Base-by-base conservation (phyloP, 2,888 invertebrate species). In the Spisula subtruncata region DNA sequence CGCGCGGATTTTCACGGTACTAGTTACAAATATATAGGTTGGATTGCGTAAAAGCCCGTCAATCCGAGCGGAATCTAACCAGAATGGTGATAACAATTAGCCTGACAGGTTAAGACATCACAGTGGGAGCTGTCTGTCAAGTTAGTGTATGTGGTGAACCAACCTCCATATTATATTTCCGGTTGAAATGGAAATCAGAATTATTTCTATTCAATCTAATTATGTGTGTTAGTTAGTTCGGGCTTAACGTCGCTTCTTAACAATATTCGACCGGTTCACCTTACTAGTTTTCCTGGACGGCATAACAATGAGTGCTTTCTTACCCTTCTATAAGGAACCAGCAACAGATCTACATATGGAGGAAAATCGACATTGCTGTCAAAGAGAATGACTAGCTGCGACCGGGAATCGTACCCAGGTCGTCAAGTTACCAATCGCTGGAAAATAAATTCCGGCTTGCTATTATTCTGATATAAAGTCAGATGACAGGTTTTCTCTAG, bases 91-190 rank as follows among this genome's bases (percentile, higher is more conserved):
- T 54, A 56, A 41, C 82, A 81, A 88, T 88, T 88, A 85, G 88
- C 81, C 85, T 41, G 88, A 75, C 75, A 85, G 82, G 88, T 85
- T 88, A 85, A 88, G 85, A 66, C 75, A 41, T 51, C 85, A 20
- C 88, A 85, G 88, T 81, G 29, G 88, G 88, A 18, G 12, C 48
- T 41, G 88, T 88, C 88, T 88, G 85, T 85, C 88, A 85, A 48
- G 80, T 84, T 88, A n/a, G 5, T 32, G 35, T 83, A 20, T 41
- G 10, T 16, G 71, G 16, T n/a, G n/a, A 60, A 56, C 16, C 48
- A 60, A 29, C 82, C 8, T 20, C n/a, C n/a, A 83, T 29, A 66
- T 51, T 71, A 66, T 46, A 12, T n/a, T 71, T 35, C 14, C 18
- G 60, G 41, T 29, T 51, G 81, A 25, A 66, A 66, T 25, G 0